phyloP scores from a whole-genome alignment of 1,140 invertebrate genomes.

The Eurosta solidaginis region DNA sequence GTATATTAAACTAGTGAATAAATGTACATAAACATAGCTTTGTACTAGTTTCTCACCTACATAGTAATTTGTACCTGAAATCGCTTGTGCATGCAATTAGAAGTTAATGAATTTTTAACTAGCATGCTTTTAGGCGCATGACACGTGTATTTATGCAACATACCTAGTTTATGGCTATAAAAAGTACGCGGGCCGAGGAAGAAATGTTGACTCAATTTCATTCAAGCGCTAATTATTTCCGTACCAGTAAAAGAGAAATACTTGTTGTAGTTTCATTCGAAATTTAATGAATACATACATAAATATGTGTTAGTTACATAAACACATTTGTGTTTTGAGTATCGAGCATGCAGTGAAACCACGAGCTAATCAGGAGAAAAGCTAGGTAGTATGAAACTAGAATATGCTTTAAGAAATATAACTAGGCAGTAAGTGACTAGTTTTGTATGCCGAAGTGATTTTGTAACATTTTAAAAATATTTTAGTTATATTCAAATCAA shows the following conservation, averaged over 20 bases:
- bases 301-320: background rate
- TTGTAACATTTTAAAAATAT: too few species aligned
- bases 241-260: background rate
- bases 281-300: background rate
- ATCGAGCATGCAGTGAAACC: too few species aligned
- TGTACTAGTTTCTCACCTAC: background rate
- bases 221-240: constrained; percentile 22
- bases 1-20: background rate
- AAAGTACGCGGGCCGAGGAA: background rate
- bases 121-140: constrained; percentile 23
- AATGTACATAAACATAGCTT: too few species aligned
- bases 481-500: too few species aligned
- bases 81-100: constrained; percentile 26
- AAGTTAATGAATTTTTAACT: constrained; percentile 24
- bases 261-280: background rate
- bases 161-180: background rate
- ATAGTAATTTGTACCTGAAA: background rate
- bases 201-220: constrained; percentile 19
- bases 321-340: too few species aligned
- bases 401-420: too few species aligned
- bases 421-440: too few species aligned
- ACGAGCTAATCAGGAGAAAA: too few species aligned
- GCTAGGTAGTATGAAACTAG: too few species aligned
- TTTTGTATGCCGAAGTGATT: too few species aligned
- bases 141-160: background rate